Evolutionary conservation across 2,797 vertebrate genomes (phyloP).

Genomic region (Heliangelus exortis): DNA sequence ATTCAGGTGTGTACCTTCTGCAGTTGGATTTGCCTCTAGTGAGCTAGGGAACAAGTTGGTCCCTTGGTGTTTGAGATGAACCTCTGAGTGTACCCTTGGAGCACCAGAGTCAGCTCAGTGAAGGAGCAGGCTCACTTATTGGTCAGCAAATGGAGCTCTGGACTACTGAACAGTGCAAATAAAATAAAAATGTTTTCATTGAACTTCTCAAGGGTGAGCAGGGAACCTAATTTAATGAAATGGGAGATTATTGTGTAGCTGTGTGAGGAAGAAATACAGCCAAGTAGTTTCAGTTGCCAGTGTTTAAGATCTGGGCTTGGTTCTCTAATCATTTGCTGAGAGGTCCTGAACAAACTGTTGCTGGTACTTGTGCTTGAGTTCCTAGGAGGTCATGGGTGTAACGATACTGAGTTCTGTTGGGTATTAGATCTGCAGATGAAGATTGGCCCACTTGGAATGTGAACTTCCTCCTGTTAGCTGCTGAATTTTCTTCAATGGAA

Average conservation of each 20-base stretch:
- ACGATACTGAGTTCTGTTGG: not conserved
- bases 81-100: accelerated
- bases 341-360: not conserved
- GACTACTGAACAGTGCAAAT: not conserved
- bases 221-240: not conserved
- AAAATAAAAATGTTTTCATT: not conserved
- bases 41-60: not conserved
- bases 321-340: not conserved
- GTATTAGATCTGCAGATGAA: not conserved
- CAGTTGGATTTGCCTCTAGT: not conserved
- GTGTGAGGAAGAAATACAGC: not conserved
- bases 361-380: not conserved
- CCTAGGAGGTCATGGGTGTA: not conserved
- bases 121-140: not conserved
- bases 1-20: not conserved
- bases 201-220: not conserved
- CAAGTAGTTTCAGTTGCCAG: not conserved
- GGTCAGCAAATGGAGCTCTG: not conserved
- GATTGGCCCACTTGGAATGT: not conserved
- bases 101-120: not conserved
- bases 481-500: not conserved
- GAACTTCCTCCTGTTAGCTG: not conserved
- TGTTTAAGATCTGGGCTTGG: not conserved
- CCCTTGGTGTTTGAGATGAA: not conserved
- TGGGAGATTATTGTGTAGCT: not conserved